A percentile compares a stretch with the other conserved stretches of the same genome.
Conservation (phyloP, 2,113 vertebrate species). For the Gyps fulvus region DNA sequence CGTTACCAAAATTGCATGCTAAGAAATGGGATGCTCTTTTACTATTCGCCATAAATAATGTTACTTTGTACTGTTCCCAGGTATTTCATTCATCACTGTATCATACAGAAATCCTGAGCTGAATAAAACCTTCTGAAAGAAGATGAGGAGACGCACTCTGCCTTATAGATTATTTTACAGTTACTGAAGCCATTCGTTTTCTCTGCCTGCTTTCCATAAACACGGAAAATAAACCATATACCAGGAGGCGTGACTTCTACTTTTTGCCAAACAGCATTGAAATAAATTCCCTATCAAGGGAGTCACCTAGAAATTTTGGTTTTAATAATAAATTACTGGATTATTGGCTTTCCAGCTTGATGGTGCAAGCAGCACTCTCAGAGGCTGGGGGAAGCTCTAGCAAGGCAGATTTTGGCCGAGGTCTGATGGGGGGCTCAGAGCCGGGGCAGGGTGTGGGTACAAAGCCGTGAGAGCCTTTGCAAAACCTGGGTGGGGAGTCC, state of each 20-base stretch:
- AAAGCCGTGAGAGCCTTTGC: background rate
- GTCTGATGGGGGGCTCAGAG: background rate
- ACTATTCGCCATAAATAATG: slow-evolving; percentile 43
- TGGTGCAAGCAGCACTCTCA: fast-evolving
- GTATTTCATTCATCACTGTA: slow-evolving; percentile 52
- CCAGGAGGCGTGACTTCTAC: background rate
- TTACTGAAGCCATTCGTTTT: background rate
- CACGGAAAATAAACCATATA: slow-evolving; percentile 9
- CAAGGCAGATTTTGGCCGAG: background rate
- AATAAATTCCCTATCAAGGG: slow-evolving; percentile 5
- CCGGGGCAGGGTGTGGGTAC: background rate
- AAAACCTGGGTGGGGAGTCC: background rate
- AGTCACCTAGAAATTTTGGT: background rate
- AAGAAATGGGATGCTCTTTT: background rate
- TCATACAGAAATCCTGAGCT: slow-evolving; percentile 22
- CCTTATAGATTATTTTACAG: slow-evolving; percentile 40
- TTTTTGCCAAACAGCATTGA: background rate
- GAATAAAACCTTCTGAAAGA: slow-evolving; percentile 45
- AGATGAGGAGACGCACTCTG: slow-evolving; percentile 17
- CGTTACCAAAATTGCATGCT: background rate
- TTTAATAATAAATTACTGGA: slow-evolving; percentile 1
- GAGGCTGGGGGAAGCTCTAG: background rate
- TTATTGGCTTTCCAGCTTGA: background rate
- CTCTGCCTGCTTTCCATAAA: background rate
- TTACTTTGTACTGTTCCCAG: slow-evolving; percentile 3